Evolutionary conservation across 2,888 invertebrate genomes (phyloP).

Genomic region (Rotaria sp.): DNA sequence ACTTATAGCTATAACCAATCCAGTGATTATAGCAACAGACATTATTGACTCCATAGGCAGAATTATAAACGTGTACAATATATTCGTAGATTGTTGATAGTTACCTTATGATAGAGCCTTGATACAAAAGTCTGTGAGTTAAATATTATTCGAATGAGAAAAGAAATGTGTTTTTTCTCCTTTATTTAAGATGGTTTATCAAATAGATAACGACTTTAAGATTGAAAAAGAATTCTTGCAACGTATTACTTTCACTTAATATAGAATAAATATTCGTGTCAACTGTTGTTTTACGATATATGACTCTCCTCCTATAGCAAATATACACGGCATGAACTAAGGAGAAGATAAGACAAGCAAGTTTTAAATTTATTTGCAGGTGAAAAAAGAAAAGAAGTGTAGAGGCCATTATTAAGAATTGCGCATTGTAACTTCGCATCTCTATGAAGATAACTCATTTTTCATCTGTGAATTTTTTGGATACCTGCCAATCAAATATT

Average conservation of each 20-base stretch:
- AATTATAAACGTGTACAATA: neutral
- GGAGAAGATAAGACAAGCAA: too few relatives aligned
- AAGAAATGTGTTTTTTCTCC: neutral
- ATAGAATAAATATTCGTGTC: neutral
- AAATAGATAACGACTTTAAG: neutral
- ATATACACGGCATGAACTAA: too few relatives aligned
- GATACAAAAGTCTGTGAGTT: neutral
- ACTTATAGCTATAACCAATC: neutral
- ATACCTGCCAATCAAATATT: neutral
- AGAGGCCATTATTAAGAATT: neutral
- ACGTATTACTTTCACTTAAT: neutral
- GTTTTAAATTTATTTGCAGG: neutral
- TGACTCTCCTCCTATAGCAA: neutral
- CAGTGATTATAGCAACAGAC: neutral
- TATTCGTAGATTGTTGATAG: neutral
- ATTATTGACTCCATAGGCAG: neutral
- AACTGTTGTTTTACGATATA: neutral
- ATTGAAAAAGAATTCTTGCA: neutral
- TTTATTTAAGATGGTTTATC: neutral
- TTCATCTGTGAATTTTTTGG: neutral
- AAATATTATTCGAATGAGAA: neutral
- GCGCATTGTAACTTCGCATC: neutral
- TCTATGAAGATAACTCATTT: neutral
- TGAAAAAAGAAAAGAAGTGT: neutral
- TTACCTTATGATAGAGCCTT: neutral